phyloP scores from a whole-genome alignment of 2,888 invertebrate species.

The Masnerella sp. region DNA sequence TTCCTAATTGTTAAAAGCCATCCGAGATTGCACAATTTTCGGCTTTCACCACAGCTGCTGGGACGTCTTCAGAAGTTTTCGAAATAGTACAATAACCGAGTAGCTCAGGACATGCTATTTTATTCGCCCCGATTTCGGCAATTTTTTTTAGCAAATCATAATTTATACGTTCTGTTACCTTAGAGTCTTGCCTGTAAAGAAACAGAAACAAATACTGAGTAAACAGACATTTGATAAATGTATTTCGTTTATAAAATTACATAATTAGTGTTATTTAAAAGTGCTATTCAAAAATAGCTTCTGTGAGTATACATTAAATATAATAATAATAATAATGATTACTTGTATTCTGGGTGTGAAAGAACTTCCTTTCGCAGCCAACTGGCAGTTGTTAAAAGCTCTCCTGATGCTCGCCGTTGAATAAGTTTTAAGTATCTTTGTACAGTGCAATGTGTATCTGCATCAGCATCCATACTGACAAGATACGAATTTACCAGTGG shows the following conservation, averaged over 20 bases:
- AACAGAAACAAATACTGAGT: slow-evolving; percentile 4
- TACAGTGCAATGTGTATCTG: slow-evolving; percentile 98
- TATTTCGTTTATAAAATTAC: neutral
- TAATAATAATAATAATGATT: slow-evolving; percentile 66
- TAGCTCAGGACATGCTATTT: slow-evolving; percentile 85
- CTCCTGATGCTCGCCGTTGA: slow-evolving; percentile 90
- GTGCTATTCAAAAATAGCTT: neutral
- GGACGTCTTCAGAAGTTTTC: slow-evolving; percentile 92
- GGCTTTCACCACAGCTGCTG: slow-evolving; percentile 84
- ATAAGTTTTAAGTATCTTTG: slow-evolving; percentile 97
- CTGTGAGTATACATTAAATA: no score
- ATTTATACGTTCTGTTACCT: slow-evolving; percentile 91
- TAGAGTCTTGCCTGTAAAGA: slow-evolving; percentile 87
- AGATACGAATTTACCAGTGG: slow-evolving; percentile 96
- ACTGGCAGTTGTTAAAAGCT: slow-evolving; percentile 93
- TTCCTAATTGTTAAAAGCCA: slow-evolving; percentile 26
- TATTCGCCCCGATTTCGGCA: slow-evolving; percentile 85
- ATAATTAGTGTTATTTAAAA: neutral
- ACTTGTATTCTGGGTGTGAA: slow-evolving; percentile 94
- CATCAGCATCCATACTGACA: slow-evolving; percentile 97
- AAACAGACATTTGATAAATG: no score
- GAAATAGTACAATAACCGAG: slow-evolving; percentile 86
- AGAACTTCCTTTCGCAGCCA: slow-evolving; percentile 96
- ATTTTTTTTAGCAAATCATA: slow-evolving; percentile 92
- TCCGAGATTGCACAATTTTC: slow-evolving; percentile 65